Base-by-base conservation (phyloP, 2,797 vertebrate species). In the Anableps anableps region DNA sequence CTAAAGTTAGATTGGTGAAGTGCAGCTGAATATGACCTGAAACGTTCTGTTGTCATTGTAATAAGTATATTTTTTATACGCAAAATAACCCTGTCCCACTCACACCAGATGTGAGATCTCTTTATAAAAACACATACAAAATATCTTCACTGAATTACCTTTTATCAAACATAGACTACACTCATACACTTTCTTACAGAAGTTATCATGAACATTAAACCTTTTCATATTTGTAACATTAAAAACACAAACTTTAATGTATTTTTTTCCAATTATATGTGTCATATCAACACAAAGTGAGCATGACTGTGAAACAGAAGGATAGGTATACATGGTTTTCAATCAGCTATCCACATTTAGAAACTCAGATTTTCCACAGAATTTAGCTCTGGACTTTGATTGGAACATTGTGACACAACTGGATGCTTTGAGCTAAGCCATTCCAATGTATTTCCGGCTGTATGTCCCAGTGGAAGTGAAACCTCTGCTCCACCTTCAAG, bases 1-100 rank as follows among this genome's bases (percentile, higher is more conserved):
- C 95, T 94, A 87, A 88, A 91, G 95, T 86, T 71, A 26, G 50
- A n/a, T 51, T 72, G 80, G 80, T 89, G 85, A 92, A 95, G 72
- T 90, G 80, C 93, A 95, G 66, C 72, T 82, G 77, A 78, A 82
- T 60, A 71, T 45, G 41, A 2, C 5, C 26, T 41, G 64, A 68
- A 5, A 29, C 11, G 2, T 26, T n/a, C 14, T 8, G 29, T 45
- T 68, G 26, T 26, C 4, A 68, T 68, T 41, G 64, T 41, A 26
- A 68, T n/a, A n/a, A n/a, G n/a, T n/a, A 26, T 1, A 21, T 68
- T 34, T 19, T 66, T 36, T 26, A 68, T 23, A 41, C 10, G 5
- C 36, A 68, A 26, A 71, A 43, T 0, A 43, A 41, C 5, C 5
- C 13, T n/a, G 16, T 68, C 36, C 64, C 4, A 14, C 23, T 21